Conservation (phyloP, 2,797 vertebrate species). For the Gymnothorax javanicus region DNA sequence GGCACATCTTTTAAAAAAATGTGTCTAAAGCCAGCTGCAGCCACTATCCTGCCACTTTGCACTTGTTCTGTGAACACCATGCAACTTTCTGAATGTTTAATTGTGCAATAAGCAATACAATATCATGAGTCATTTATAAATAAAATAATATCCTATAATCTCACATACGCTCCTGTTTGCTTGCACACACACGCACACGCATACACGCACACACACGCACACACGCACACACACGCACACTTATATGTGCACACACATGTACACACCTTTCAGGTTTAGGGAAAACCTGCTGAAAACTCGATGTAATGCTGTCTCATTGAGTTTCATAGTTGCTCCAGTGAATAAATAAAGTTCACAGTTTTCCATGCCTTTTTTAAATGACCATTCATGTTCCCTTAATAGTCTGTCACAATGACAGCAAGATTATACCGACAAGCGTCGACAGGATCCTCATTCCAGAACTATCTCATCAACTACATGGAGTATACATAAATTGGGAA, state of each 20-base stretch:
- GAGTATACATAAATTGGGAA: not conserved
- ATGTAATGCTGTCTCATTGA: not conserved
- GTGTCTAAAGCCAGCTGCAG: not conserved
- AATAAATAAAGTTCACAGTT: not conserved
- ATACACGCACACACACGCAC: not conserved
- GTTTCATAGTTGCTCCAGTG: not conserved
- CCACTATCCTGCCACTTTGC: not conserved
- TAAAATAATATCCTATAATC: not conserved
- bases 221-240: not conserved
- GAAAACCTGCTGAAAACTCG: not conserved
- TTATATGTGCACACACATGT: too few relatives aligned
- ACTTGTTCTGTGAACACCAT: not conserved
- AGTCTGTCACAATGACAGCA: not conserved
- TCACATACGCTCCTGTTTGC: too few relatives aligned
- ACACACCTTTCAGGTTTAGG: not conserved
- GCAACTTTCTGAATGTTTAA: not conserved
- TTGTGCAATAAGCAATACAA: not conserved
- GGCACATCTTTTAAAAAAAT: not conserved
- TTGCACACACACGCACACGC: not conserved
- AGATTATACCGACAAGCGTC: not conserved
- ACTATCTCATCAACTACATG: not conserved
- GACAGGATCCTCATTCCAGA: not conserved
- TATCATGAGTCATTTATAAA: not conserved
- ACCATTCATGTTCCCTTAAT: not conserved
- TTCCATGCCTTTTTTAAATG: not conserved